Evolutionary conservation across 23 tunicate species (phyloP), one percentile per base, ranked within the genome.

Genomic region (Diplosoma virens): DNA sequence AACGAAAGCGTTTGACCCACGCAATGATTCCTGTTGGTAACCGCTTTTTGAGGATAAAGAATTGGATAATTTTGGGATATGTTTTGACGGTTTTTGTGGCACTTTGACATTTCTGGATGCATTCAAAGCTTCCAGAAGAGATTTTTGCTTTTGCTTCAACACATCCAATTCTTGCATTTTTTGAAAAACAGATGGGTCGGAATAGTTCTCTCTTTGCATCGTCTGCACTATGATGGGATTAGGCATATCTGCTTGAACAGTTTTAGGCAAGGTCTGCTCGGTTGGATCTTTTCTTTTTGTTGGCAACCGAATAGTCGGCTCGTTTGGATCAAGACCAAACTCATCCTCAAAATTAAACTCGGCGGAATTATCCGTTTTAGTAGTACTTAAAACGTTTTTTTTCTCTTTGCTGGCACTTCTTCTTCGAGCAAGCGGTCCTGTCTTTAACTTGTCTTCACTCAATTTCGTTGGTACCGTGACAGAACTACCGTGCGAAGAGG

Each of bases 261-360:
- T 25, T 47, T 47, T 47, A 9, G 60, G 78, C 24, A 47, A 34
- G 9, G 25, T 14, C 2, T 68, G 52, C 25, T 47, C 37, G 78
- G 9, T 48, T 22, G 33, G 37, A 3, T 54, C 68, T 1, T 26
- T 30, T 25, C 63, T 70, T 52, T 68, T 52, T 6, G 67, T 69
- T 25, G 77, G 85, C 4, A 84, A 52, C 2, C 76, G 75, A 45
- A 84, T 84, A 4, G 89, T 84, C 20, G 89, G 89, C 27, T 84
- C 89, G 20, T 73, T 48, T 53, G 67, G 84, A 33, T 83, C 76
- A 33, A 83, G 75, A 6, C 76, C 81, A 83, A 83, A 83, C 52
- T 84, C 82, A 33, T 83, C 88, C 27, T 74, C 80, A 46, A 82
- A 64, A 25, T 64, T 65, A 65, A 68, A 80, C 3, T 47, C 77